Evolutionary conservation across 2,797 vertebrate genomes (phyloP), one percentile per base, ranked within the genome.

Genomic region (Peromyscus attwateri): DNA sequence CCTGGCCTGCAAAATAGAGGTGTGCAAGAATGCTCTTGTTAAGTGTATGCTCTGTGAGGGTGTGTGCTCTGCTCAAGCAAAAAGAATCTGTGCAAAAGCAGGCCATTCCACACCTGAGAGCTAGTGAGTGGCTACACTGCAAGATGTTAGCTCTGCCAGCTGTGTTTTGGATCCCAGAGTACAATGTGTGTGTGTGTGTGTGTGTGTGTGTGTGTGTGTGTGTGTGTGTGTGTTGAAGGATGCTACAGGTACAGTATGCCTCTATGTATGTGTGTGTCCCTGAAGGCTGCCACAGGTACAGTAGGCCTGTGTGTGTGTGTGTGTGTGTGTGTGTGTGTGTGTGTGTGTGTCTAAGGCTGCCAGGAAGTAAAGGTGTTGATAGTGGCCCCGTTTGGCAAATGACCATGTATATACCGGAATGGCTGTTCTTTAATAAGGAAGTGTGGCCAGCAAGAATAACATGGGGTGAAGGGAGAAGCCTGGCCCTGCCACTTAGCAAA

Each of bases 281-380:
- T 46, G 46, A 46, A 46, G 46, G 46, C 6, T 46, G 46, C 46
- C 46, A 46, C 7, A 46, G 46, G 46, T 46, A 46, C 46, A 46
- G 46, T 46, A 46, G 46, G 46, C 9, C 43, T 46, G 14, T 31
- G 23, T 31, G 71, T 34, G 40, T 46, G 49, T 43, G 13, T 64
- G 77, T 34, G 31, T 52, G 40, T 82, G 25, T 49, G 40, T 55
- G 23, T n/a, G 21, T n/a, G 16, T 31, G 37, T 13, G 46, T 27
- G 31, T 55, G 43, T 7, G n/a, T 27, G 11, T 49, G 2, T 23
- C 46, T 75, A 37, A 89, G 40, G 64, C 27, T 75, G 52, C 71
- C 75, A 77, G 91, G 79, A 83, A 95, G n/a, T 75, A 71, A 37
- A 84, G 60, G 66, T 70, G 55, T n/a, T 34, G 71, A 49, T 55